These are phyloP conservation scores for Chaetodon auriga DNA, from an alignment of 2,113 vertebrate species.

Conservation along the genomic window DNA sequence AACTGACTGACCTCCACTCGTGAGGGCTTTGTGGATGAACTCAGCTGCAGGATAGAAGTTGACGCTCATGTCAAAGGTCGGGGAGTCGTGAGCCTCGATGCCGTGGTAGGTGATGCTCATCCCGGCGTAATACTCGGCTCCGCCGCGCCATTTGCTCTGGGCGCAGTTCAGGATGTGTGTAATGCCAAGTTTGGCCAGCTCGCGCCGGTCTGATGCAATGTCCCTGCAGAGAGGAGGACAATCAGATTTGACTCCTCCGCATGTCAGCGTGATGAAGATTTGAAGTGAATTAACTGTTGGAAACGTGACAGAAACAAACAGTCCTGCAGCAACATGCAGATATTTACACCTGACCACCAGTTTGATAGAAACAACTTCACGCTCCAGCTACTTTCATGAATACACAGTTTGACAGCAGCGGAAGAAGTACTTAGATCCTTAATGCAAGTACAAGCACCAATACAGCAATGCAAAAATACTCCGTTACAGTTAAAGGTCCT, in stretches of 20 bases:
- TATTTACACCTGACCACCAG: neutral
- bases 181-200: constrained; percentile 90
- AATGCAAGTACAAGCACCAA: neutral
- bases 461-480: neutral
- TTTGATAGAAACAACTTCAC: no score
- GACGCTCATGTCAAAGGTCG: constrained; percentile 96
- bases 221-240: constrained; percentile 84
- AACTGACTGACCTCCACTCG: constrained; percentile 74
- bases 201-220: constrained; percentile 91
- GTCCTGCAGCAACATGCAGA: neutral
- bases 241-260: neutral
- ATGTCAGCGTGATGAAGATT: neutral
- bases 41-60: constrained; percentile 94
- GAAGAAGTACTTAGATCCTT: neutral
- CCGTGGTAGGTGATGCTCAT: constrained; percentile 93
- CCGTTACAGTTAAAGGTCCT: neutral
- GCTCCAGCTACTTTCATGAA: no score
- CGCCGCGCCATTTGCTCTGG: constrained; percentile 92
- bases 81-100: constrained; percentile 94
- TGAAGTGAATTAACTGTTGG: neutral
- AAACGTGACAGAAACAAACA: no score
- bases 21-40: constrained; percentile 95
- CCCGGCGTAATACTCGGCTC: constrained; percentile 89
- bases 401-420: neutral
- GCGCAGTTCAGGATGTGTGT: constrained; percentile 95